Base-by-base conservation (phyloP, 2,888 invertebrate species). In the Catocala nupta region DNA sequence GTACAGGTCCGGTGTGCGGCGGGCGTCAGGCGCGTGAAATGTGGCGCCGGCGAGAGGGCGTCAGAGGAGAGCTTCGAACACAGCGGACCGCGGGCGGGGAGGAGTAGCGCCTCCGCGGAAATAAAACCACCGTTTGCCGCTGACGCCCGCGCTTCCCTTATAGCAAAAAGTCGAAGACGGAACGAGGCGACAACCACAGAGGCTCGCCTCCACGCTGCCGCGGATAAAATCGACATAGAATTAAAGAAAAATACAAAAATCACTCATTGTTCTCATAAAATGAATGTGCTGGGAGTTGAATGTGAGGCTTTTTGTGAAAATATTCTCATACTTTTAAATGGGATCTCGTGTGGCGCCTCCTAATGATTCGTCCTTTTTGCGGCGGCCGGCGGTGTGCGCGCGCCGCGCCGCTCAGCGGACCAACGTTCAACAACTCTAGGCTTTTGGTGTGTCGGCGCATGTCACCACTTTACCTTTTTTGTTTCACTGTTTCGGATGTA, bases 191-290 rank as follows among this genome's bases (percentile, higher is more conserved):
- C 92, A 92, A 90, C 89, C 90, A 85, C 89, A 73, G 81, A 75
- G 90, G 83, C 89, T 92, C 88, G 90, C 90, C 87, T 90, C 91
- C 87, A 85, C 87, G 86, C 86, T 84, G 89, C 87, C 84, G 84
- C 87, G 92, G 92, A 93, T 93, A 93, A 93, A 93, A 93, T 93
- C 93, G 93, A 93, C 93, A 93, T 93, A 93, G 92, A 93, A 93
- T 90, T 91, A 93, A 93, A 94, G 89, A 90, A 90, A 93, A 93
- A 92, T 91, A 94, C 93, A 93, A 94, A 94, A 94, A 92, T 93
- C 92, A 92, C 90, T 93, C 93, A 94, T 93, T 93, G 93, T 94
- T 94, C 93, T 93, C 93, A 92, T 93, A 92, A 93, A 94, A 94
- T 94, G 93, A 94, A 94, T 94, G 93, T 93, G 93, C 93, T 87